Percentiles rank a stretch among this genome's conserved stretches.
These are phyloP conservation scores for Erebia epiphron DNA, from an alignment of 2,888 invertebrate species.

Conservation along the genomic window DNA sequence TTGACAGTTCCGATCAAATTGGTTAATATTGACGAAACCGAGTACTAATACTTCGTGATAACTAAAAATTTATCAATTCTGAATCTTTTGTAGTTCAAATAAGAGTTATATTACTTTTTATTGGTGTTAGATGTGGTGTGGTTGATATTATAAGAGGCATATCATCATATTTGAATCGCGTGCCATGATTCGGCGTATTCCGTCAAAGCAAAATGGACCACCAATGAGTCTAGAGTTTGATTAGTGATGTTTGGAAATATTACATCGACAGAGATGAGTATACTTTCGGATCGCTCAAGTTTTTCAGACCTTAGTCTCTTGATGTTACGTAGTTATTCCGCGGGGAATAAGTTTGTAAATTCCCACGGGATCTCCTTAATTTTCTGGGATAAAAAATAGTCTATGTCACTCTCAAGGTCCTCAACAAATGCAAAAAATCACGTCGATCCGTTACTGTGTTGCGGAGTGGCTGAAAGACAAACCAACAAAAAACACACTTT, in stretches of 20 bases:
- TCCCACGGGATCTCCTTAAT: too few relatives aligned
- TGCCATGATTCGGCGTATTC: constrained; percentile 80
- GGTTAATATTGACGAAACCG: constrained; percentile 20
- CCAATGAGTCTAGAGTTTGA: constrained; percentile 65
- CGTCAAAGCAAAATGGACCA: constrained; percentile 77
- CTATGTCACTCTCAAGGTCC: too few relatives aligned
- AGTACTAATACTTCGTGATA: constrained; percentile 9
- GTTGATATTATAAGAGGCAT: constrained; percentile 66
- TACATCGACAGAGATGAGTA: neutral
- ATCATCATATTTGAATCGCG: constrained; percentile 80
- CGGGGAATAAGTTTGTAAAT: too few relatives aligned
- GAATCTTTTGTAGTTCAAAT: constrained; percentile 35
- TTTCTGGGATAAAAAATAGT: too few relatives aligned
- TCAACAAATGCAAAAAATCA: too few relatives aligned
- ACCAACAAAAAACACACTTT: too few relatives aligned
- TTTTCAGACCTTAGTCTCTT: too few relatives aligned
- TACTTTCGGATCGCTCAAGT: neutral
- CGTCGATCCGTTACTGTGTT: too few relatives aligned
- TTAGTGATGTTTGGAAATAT: constrained; percentile 45
- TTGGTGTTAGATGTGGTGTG: constrained; percentile 40
- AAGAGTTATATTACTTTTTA: constrained; percentile 28
- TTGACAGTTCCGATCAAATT: constrained; percentile 19
- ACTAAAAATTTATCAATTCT: constrained; percentile 34
- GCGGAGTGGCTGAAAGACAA: too few relatives aligned
- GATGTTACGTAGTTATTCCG: too few relatives aligned